These are phyloP conservation scores for Drosophila miranda DNA, from an alignment of 1,140 invertebrate genomes.

Conservation along the genomic window DNA sequence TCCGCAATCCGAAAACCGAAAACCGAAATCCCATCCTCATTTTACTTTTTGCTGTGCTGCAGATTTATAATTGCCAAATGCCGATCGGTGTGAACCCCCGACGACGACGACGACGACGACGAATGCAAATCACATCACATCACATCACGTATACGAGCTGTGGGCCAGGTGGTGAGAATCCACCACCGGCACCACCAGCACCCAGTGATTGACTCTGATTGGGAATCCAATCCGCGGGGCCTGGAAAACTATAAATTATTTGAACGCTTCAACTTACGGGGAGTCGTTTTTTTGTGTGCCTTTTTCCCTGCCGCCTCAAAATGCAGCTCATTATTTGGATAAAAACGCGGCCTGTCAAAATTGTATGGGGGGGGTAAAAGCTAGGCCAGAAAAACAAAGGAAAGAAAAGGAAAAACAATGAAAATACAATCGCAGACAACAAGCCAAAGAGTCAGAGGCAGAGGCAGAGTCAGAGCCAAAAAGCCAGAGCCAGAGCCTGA, in stretches of 20 bases:
- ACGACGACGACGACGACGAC: too few relatives aligned
- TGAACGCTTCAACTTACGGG: too few relatives aligned
- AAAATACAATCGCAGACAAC: constrained; percentile 62
- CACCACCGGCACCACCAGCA: too few relatives aligned
- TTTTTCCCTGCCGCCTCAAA: constrained; percentile 44
- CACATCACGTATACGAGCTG: constrained; percentile 53
- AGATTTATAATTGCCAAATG: constrained; percentile 61
- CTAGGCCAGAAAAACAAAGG: constrained; percentile 23
- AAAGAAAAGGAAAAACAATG: constrained; percentile 45
- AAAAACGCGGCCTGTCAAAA: constrained; percentile 77
- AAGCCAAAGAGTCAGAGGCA: constrained; percentile 17
- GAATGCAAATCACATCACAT: constrained; percentile 22
- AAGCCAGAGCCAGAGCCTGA: too few relatives aligned
- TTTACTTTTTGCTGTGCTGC: constrained; percentile 69
- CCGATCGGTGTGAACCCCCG: constrained; percentile 1
- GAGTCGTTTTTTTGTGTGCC: constrained; percentile 23
- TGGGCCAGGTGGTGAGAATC: constrained; percentile 4
- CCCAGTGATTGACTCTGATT: too few relatives aligned
- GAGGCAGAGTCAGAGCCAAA: constrained; percentile 9
- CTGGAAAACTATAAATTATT: too few relatives aligned
- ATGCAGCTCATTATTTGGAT: constrained; percentile 74
- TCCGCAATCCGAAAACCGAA: constrained; percentile 19
- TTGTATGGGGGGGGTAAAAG: constrained; percentile 70
- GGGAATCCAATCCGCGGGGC: too few relatives aligned
- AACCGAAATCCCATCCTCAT: constrained; percentile 54